Conservation (phyloP, 2,797 vertebrate species). For the Malurus splendens region DNA sequence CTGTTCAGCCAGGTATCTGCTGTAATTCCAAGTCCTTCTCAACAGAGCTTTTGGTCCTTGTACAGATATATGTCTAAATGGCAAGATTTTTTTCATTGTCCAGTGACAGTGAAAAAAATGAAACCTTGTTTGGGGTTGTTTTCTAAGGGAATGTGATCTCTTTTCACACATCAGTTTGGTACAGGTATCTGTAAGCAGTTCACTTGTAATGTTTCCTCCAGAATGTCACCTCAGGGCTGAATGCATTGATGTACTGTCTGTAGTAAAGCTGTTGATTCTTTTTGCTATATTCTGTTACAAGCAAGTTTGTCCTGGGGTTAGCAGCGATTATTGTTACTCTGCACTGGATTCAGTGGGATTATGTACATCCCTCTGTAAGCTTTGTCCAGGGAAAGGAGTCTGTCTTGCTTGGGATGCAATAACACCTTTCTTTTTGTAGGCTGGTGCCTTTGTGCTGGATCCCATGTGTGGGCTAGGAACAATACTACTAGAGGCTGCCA, state of each 20-base stretch:
- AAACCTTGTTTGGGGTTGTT: background rate
- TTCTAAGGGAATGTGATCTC: background rate
- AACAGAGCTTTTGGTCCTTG: background rate
- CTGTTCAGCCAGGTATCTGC: background rate
- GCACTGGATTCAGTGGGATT: background rate
- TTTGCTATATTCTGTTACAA: no score
- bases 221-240: background rate
- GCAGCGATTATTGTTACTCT: background rate
- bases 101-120: background rate
- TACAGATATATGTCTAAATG: background rate
- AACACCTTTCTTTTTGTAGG: constrained; percentile 55
- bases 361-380: background rate
- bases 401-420: background rate
- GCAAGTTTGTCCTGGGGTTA: background rate
- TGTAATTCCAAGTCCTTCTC: background rate
- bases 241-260: no score
- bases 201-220: background rate
- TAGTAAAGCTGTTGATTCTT: no score
- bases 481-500: constrained; percentile 88
- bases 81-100: background rate
- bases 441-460: constrained; percentile 82
- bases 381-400: background rate
- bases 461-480: constrained; percentile 96
- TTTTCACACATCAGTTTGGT: background rate
- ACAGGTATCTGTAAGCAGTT: background rate